phyloP scores from a whole-genome alignment of 2,888 invertebrate species.

The Noctua pronuba region DNA sequence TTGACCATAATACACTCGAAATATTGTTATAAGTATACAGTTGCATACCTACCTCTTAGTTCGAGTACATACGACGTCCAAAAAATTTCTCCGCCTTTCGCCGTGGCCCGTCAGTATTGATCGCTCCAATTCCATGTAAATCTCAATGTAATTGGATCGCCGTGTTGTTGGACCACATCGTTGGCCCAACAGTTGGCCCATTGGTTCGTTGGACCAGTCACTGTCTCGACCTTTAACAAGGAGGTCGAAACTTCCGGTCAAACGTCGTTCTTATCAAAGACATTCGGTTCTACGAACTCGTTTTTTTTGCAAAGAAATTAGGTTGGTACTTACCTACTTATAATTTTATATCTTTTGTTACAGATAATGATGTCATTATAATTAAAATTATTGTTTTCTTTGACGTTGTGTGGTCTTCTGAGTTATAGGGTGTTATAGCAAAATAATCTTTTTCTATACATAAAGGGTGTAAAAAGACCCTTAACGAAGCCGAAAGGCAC shows the following conservation, averaged over 20 bases:
- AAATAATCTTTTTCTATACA: no score
- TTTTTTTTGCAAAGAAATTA: slow-evolving; percentile 54
- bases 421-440: background rate
- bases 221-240: slow-evolving; percentile 78
- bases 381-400: slow-evolving; percentile 13
- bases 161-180: slow-evolving; percentile 46
- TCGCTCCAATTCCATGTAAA: slow-evolving; percentile 68
- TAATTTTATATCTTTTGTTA: slow-evolving; percentile 13
- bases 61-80: background rate
- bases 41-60: background rate
- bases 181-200: slow-evolving; percentile 58
- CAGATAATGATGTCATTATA: slow-evolving; percentile 12
- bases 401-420: slow-evolving; percentile 42
- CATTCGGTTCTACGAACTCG: slow-evolving; percentile 37
- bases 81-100: slow-evolving; percentile 62
- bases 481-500: no score
- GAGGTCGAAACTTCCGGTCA: slow-evolving; percentile 73
- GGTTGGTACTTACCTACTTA: background rate
- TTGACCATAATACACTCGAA: background rate
- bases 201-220: slow-evolving; percentile 41
- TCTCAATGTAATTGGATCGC: slow-evolving; percentile 60
- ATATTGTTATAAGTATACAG: background rate
- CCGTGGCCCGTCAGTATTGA: slow-evolving; percentile 41
- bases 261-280: slow-evolving; percentile 61
- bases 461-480: no score